These are phyloP conservation scores for Clarias gariepinus DNA, from an alignment of 2,113 vertebrate species.

Conservation along the genomic window DNA sequence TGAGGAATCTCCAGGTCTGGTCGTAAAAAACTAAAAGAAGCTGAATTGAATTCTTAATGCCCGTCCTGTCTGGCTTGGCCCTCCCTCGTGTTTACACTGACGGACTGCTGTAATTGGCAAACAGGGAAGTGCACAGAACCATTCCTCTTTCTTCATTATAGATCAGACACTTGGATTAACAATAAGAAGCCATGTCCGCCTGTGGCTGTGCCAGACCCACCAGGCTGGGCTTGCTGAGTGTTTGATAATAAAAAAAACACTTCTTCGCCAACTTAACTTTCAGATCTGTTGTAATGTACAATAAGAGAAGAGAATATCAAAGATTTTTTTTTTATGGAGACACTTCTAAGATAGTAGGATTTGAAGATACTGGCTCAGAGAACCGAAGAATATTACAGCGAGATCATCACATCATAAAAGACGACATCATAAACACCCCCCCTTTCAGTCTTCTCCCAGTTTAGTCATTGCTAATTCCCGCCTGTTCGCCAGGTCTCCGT, in stretches of 20 bases:
- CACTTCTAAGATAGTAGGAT: not conserved
- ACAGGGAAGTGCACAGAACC: constrained; percentile 62
- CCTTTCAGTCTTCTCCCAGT: not conserved
- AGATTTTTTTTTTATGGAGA: not conserved
- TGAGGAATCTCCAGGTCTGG: constrained; percentile 54
- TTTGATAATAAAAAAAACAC: not conserved
- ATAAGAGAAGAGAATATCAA: not conserved
- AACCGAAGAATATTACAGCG: not conserved
- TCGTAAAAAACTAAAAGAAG: constrained; percentile 45
- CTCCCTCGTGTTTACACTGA: constrained; percentile 59
- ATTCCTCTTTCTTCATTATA: constrained; percentile 54
- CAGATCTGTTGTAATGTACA: not conserved
- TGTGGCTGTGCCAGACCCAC: not conserved
- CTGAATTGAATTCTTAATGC: constrained; percentile 66
- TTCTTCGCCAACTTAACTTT: not conserved
- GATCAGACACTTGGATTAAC: constrained; percentile 52
- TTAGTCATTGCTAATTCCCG: not conserved
- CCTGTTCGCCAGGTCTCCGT: not conserved
- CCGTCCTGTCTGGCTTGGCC: constrained; percentile 43
- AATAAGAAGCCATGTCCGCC: constrained; percentile 23
- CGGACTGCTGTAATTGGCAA: constrained; percentile 65
- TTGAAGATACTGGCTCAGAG: not conserved
- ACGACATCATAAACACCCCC: not conserved
- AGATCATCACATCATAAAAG: not conserved
- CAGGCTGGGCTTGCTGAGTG: not conserved